A percentile compares a stretch with the other conserved stretches of the same genome.
These are phyloP conservation scores for Vulpes vulpes DNA, from an alignment of 2,113 vertebrate species.

Conservation along the genomic window DNA sequence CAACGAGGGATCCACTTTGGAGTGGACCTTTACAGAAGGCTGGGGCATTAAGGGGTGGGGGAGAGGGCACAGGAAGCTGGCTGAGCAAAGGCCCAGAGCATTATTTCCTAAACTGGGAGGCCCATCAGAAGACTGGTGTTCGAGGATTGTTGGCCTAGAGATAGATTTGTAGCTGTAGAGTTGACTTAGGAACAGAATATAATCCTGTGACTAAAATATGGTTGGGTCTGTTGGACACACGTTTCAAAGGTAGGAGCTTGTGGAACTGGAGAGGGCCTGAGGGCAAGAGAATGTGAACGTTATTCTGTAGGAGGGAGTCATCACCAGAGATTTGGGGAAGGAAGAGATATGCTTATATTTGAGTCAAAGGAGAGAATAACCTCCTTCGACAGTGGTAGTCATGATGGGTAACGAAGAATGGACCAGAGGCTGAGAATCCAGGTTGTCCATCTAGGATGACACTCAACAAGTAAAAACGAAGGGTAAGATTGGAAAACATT, in stretches of 20 bases:
- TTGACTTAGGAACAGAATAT: neutral
- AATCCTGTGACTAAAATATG: neutral
- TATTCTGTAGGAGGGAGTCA: neutral
- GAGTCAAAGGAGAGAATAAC: neutral
- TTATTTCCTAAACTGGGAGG: neutral
- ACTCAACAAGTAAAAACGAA: neutral
- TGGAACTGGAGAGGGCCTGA: neutral
- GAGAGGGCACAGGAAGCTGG: neutral
- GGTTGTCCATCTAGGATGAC: neutral
- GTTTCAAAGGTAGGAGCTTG: neutral
- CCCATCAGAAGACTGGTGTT: neutral
- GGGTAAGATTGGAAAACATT: neutral
- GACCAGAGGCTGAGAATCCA: neutral
- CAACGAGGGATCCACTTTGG: neutral
- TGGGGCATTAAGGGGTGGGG: neutral
- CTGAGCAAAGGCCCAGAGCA: neutral
- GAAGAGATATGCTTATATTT: neutral
- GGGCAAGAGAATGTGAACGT: neutral
- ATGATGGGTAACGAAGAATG: neutral
- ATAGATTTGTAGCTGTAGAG: neutral
- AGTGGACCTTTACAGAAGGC: neutral
- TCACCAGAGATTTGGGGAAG: neutral
- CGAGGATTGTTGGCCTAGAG: neutral
- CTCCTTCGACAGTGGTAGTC: neutral
- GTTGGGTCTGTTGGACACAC: neutral